phyloP scores from a whole-genome alignment of 1,140 invertebrate species.

The Carposina sasakii region DNA sequence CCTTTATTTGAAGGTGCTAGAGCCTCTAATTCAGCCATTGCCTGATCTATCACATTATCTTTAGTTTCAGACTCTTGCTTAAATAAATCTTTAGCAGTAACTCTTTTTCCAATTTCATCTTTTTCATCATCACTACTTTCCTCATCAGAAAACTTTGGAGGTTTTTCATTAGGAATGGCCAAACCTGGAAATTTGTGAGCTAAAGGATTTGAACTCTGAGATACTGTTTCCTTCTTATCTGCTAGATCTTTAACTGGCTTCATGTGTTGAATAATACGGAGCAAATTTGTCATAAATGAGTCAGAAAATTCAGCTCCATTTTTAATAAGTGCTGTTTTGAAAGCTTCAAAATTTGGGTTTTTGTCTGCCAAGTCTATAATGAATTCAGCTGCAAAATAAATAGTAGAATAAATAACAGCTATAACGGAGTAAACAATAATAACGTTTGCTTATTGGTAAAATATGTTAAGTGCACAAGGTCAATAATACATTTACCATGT shows the following conservation, averaged over 20 bases:
- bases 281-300: conserved; percentile 92
- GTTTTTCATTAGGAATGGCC: conserved; percentile 89
- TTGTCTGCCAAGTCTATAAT: conserved; percentile 95
- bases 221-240: conserved; percentile 25
- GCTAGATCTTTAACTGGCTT: conserved; percentile 73
- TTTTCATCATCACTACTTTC: conserved; percentile 54
- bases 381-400: conserved; percentile 89
- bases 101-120: conserved; percentile 49
- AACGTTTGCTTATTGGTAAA: neutral
- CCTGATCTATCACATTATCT: conserved; percentile 80
- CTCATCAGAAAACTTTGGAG: conserved; percentile 60
- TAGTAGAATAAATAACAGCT: conserved; percentile 16
- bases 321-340: conserved; percentile 89
- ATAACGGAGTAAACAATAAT: conserved; percentile 1
- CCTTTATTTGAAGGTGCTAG: conserved; percentile 78
- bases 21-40: conserved; percentile 93
- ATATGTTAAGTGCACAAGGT: no score
- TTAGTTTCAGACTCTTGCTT: conserved; percentile 51
- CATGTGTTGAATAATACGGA: conserved; percentile 97
- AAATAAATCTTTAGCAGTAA: conserved; percentile 65
- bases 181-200: conserved; percentile 90
- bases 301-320: conserved; percentile 97
- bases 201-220: conserved; percentile 74
- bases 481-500: no score
- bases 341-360: conserved; percentile 88